Evolutionary conservation across 1,140 invertebrate genomes (phyloP).

Genomic region (Drosophila albomicans): DNA sequence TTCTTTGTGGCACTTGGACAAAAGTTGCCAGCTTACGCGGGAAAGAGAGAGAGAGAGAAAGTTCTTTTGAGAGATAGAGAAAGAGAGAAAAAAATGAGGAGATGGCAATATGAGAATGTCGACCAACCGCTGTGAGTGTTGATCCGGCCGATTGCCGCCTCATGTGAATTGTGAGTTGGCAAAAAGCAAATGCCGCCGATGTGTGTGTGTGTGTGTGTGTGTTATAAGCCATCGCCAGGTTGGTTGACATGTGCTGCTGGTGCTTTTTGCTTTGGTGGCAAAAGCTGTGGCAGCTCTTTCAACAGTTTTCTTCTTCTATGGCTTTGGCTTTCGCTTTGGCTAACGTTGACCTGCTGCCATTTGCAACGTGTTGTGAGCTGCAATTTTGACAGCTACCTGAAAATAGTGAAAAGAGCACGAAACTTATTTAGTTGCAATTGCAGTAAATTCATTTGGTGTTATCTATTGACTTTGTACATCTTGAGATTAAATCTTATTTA

Average conservation of each 20-base stretch:
- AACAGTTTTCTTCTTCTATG: not conserved
- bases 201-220: constrained; percentile 5
- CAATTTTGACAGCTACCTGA: not conserved
- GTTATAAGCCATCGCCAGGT: constrained; percentile 52
- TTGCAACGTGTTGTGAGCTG: not conserved
- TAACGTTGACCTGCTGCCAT: constrained; percentile 21
- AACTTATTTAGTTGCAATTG: too few species aligned
- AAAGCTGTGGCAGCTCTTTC: constrained; percentile 4
- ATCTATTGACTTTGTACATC: not conserved
- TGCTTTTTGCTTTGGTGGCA: not conserved
- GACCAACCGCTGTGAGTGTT: constrained; percentile 35
- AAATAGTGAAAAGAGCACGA: not conserved
- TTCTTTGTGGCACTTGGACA: constrained; percentile 50
- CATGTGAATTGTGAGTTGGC: constrained; percentile 32
- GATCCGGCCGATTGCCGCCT: constrained; percentile 34
- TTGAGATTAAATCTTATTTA: not conserved
- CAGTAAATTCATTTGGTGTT: too few species aligned
- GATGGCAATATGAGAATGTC: constrained; percentile 3
- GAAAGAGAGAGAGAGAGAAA: not conserved
- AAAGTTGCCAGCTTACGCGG: constrained; percentile 34
- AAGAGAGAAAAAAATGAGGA: not conserved
- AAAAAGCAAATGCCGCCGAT: constrained; percentile 13
- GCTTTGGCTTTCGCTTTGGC: constrained; percentile 18
- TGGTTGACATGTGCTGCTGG: constrained; percentile 34
- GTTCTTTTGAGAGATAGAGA: not conserved